Percentiles rank a stretch among this genome's conserved stretches.
These are phyloP conservation scores for Kuschelorhynchus macadamiae DNA, from an alignment of 2,888 invertebrate species.

Conservation along the genomic window DNA sequence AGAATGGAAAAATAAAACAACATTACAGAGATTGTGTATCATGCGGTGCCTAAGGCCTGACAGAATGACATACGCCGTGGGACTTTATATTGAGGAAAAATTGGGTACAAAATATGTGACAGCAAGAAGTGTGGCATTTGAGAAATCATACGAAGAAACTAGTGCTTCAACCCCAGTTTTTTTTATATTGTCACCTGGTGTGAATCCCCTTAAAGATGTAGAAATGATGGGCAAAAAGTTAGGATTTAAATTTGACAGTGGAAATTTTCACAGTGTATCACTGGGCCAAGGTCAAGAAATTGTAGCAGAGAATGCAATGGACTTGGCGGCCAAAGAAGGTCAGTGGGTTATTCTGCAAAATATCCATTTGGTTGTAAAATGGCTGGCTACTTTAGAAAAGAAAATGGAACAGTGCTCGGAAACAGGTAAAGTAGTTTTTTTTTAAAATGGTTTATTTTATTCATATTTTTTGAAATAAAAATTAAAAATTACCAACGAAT, in stretches of 20 bases:
- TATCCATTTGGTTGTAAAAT: conserved; percentile 90
- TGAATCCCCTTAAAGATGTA: conserved; percentile 94
- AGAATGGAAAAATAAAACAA: conserved; percentile 93
- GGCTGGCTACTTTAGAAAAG: conserved; percentile 91
- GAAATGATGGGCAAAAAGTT: conserved; percentile 87
- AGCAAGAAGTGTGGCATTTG: conserved; percentile 83
- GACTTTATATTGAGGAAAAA: conserved; percentile 90
- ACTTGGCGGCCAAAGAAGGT: conserved; percentile 80
- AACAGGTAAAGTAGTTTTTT: too few relatives aligned
- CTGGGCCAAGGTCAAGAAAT: conserved; percentile 95
- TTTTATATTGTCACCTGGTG: conserved; percentile 95
- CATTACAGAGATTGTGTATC: conserved; percentile 90
- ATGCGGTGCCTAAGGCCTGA: conserved; percentile 93
- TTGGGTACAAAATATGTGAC: conserved; percentile 87
- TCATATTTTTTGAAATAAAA: too few relatives aligned
- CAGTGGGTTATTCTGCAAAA: conserved; percentile 96
- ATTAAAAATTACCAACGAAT: too few relatives aligned
- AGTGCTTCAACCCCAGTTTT: conserved; percentile 89
- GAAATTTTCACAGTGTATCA: conserved; percentile 93
- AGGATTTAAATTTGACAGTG: conserved; percentile 83
- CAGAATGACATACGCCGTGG: conserved; percentile 94
- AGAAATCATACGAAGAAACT: conserved; percentile 89
- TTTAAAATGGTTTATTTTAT: too few relatives aligned
- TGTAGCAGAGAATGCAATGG: conserved; percentile 91
- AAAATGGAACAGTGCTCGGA: conserved; percentile 87